Base-by-base conservation (phyloP, 2,888 invertebrate genomes). In the Phyllotreta cruciferae region DNA sequence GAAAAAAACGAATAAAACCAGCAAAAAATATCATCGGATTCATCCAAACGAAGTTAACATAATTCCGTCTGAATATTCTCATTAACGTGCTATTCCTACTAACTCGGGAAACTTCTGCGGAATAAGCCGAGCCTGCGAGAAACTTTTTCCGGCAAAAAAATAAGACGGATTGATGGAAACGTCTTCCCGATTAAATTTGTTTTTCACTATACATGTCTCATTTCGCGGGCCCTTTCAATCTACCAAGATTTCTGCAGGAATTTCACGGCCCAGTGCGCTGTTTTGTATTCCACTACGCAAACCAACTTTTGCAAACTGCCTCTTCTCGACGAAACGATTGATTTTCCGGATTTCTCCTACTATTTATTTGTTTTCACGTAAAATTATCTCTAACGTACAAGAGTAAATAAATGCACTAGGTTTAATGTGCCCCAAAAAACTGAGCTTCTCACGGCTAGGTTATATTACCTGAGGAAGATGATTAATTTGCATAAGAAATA, bases 161-260 rank as follows among this genome's bases (percentile, higher is more conserved):
- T 24, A 77, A 80, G 80, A 80, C 80, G 78, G 79, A 81, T 81
- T 81, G 80, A 80, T 81, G 80, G 78, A 77, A 79, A 80, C 77
- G 79, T 79, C 79, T 78, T 77, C 77, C 77, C 80, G 80, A 80
- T 81, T 79, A 79, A 80, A 80, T 80, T 81, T 81, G 79, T 79
- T 80, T 80, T 80, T 77, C 78, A 74, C 75, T 79, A 75, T 79
- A 78, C 77, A 78, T 79, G 78, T 77, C 76, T 77, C 77, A 75
- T 75, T 77, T 74, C 62, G 62, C 56, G 45, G 50, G 62, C 58
- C 24, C 55, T 45, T 53, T 65, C 65, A 65, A 61, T 67, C 64
- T 60, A 62, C 38, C 47, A 37, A 37, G 56, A 56, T 62, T 62
- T 52, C 50, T 52, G 11, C 37, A 52, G 52, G 37, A 52, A 52